Percentiles rank a stretch among this genome's conserved stretches.
Conservation (phyloP, 1,140 invertebrate genomes). For the Euglossa dilemma region DNA sequence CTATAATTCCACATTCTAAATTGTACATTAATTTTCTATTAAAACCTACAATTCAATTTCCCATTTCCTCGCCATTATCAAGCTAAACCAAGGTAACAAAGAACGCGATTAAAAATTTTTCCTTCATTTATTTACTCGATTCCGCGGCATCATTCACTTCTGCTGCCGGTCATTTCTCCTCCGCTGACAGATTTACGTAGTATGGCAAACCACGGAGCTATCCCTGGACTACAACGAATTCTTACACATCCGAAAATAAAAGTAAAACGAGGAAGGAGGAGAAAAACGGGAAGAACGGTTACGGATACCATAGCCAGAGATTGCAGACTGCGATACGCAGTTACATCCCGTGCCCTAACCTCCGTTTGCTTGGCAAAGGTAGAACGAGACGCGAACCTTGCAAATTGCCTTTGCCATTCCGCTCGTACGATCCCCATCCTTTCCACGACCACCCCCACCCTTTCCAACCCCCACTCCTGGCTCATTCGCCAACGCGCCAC, state of each 20-base stretch:
- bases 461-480: neutral
- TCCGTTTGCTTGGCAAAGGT: slow-evolving; percentile 4
- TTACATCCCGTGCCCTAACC: slow-evolving; percentile 17
- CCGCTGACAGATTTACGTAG: no score
- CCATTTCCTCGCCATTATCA: no score
- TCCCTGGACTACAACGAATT: neutral
- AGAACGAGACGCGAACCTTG: slow-evolving; percentile 52
- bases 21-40: no score
- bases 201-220: neutral
- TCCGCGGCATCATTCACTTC: no score
- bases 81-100: no score
- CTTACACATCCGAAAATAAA: neutral
- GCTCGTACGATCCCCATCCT: slow-evolving; percentile 1
- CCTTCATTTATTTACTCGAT: no score
- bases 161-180: no score
- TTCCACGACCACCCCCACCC: slow-evolving; percentile 20
- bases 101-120: no score
- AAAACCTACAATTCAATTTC: no score
- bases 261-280: slow-evolving; percentile 11
- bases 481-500: neutral
- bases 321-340: slow-evolving; percentile 52
- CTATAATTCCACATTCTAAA: no score
- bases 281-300: slow-evolving; percentile 36
- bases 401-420: slow-evolving; percentile 56
- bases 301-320: slow-evolving; percentile 48